These are phyloP conservation scores for Grallaria varia DNA, from an alignment of 2,113 vertebrate species.

Conservation along the genomic window DNA sequence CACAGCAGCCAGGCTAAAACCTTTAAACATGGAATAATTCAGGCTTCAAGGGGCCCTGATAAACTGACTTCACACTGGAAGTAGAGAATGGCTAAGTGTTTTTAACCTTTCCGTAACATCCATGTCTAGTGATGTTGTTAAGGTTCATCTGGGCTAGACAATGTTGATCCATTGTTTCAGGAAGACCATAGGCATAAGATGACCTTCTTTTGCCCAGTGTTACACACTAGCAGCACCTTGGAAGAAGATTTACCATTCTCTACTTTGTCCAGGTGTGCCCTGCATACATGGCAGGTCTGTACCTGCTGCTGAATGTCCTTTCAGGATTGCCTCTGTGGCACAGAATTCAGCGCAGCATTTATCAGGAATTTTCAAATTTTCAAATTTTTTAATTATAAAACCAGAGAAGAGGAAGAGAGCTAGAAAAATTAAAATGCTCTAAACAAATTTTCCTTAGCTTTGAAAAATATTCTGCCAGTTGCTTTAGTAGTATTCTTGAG, in stretches of 20 bases:
- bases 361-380: background rate
- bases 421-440: background rate
- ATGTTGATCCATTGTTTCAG: background rate
- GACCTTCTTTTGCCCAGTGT: background rate
- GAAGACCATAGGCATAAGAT: accelerated
- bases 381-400: background rate
- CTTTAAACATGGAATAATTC: background rate
- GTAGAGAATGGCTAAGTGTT: background rate
- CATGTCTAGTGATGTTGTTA: background rate
- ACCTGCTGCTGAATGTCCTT: background rate
- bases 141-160: accelerated
- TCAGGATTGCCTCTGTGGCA: background rate
- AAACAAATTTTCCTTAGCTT: background rate
- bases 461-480: background rate
- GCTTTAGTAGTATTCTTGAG: background rate
- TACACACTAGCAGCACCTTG: accelerated
- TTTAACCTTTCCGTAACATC: background rate
- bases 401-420: background rate
- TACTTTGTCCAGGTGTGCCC: background rate
- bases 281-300: background rate
- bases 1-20: background rate
- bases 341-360: background rate
- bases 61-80: background rate
- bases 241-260: background rate
- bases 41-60: accelerated